Evolutionary conservation across 2,888 invertebrate species (phyloP).

Genomic region (Sphecodes monilicornis): DNA sequence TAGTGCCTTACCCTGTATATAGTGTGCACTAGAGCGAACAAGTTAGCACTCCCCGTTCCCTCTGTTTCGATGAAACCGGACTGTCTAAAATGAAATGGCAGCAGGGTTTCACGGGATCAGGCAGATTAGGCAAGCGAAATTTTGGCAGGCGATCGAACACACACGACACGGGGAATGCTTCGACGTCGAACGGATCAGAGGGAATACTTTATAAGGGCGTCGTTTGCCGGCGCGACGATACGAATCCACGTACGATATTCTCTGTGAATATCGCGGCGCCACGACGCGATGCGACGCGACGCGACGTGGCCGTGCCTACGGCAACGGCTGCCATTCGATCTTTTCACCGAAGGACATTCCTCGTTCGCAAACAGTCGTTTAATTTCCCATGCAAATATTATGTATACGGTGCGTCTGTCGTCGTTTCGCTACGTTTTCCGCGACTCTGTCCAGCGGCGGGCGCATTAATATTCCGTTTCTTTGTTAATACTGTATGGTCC

Average conservation of each 20-base stretch:
- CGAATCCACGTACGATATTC: conserved; percentile 73
- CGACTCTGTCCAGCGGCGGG: conserved; percentile 59
- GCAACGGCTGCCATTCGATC: conserved; percentile 74
- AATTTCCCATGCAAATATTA: conserved; percentile 84
- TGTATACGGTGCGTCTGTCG: conserved; percentile 64
- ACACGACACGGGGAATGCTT: conserved; percentile 19
- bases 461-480: conserved; percentile 60
- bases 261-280: conserved; percentile 79
- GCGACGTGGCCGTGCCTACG: conserved; percentile 71
- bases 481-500: conserved; percentile 47
- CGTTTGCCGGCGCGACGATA: conserved; percentile 75
- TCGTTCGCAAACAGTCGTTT: conserved; percentile 83
- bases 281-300: conserved; percentile 25
- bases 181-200: conserved; percentile 76
- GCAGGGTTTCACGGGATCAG: background rate
- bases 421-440: conserved; percentile 56
- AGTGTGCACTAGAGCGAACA: no score
- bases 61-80: background rate
- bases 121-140: conserved; percentile 11
- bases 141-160: conserved; percentile 37
- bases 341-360: conserved; percentile 77
- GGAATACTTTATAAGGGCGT: conserved; percentile 80
- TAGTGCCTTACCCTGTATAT: no score
- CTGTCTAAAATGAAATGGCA: background rate
- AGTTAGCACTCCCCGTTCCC: background rate